Evolutionary conservation across 2,888 invertebrate species (phyloP), one percentile per base, ranked within the genome.

Genomic region (Furcula furcula): DNA sequence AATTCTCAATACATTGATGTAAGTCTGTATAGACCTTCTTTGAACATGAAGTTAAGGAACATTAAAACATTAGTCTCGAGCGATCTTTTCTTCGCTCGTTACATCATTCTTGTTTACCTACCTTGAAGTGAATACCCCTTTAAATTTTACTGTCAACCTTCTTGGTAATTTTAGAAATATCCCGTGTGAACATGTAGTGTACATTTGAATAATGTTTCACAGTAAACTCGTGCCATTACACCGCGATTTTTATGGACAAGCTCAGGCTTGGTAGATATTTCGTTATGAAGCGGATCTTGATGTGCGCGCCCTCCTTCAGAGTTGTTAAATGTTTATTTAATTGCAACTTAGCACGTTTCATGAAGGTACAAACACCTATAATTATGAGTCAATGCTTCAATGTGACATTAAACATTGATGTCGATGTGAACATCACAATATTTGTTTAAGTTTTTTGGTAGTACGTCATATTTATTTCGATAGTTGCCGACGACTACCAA

Each of bases 271-370:
- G 29, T 37, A 25, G 25, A 26, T 14, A 46, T 49, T 43, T 50
- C 55, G 56, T 66, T 56, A 49, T 42, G 33, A 68, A 46, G 44
- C 44, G 49, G 63, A 73, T 70, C 61, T 66, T 39, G 12, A 32
- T 36, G 31, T 18, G 40, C 29, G 29, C 31, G 65, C 50, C 63
- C 55, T 67, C 65, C 67, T 48, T 37, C 29, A 43, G 13, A 40
- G 50, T 37, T 37, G 35, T 61, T 56, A 58, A 52, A 49, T 57
- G 55, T 60, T 45, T 53, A 63, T 59, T 63, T 58, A 55, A 65
- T 54, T 57, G 44, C 46, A 50, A 51, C 49, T 51, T 27, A 29
- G 43, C 44, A 14, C 13, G 21, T 31, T 42, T 36, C 32, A 40
- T 53, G 41, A 50, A 48, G 51, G 34, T 31, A 46, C n/a, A 40